Evolutionary conservation across 2,113 vertebrate species (phyloP).

Genomic region (Donacobius atricapilla): DNA sequence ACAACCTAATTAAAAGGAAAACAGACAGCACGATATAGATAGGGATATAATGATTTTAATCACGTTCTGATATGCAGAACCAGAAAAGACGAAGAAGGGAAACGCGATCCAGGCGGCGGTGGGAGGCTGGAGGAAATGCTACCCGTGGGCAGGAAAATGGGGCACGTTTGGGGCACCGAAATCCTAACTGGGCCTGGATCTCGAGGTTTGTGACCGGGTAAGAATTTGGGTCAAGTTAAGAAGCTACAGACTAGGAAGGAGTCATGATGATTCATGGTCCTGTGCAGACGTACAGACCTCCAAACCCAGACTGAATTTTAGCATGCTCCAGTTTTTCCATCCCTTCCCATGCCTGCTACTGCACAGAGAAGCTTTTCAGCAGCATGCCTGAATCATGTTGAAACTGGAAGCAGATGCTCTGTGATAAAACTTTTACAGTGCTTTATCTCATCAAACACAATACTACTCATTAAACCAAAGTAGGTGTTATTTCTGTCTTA

Average conservation of each 20-base stretch:
- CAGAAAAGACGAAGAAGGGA: not conserved
- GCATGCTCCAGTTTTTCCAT: not conserved
- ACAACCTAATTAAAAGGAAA: slow-evolving; percentile 80
- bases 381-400: not conserved
- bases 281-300: not conserved
- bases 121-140: not conserved
- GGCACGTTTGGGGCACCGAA: rapidly evolving
- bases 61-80: slow-evolving; percentile 32
- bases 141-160: not conserved
- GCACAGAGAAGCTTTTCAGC: not conserved
- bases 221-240: not conserved
- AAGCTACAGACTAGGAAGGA: not conserved
- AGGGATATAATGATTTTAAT: slow-evolving; percentile 66
- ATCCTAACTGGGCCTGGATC: not conserved
- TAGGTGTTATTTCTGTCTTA: not conserved
- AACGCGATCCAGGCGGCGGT: rapidly evolving
- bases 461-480: not conserved
- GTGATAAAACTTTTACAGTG: slow-evolving; percentile 4
- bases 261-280: not conserved
- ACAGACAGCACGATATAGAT: slow-evolving; percentile 72
- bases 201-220: not conserved
- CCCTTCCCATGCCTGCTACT: not conserved
- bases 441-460: slow-evolving; percentile 25
- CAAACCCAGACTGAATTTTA: not conserved
- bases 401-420: not conserved